Evolutionary conservation across 2,888 invertebrate species (phyloP).

Genomic region (Periphyllus acericola): DNA sequence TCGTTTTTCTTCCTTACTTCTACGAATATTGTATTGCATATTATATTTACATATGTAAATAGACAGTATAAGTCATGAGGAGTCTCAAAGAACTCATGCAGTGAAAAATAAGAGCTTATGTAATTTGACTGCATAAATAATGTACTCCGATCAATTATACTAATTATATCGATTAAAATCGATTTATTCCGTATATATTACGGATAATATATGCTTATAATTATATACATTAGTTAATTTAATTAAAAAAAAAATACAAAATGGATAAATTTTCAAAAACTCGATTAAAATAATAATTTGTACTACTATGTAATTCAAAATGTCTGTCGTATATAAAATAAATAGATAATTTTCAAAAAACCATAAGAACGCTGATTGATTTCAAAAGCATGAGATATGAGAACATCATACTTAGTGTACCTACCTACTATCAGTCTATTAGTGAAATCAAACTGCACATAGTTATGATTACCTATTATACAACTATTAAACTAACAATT

Average conservation of each 20-base stretch:
- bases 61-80: neutral
- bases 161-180: too few relatives aligned
- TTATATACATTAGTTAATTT: neutral
- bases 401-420: neutral
- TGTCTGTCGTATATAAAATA: neutral
- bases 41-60: neutral
- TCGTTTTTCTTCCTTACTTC: neutral
- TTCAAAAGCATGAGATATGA: neutral
- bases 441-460: neutral
- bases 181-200: too few relatives aligned
- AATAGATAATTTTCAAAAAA: constrained; percentile 18
- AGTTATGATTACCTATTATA: neutral
- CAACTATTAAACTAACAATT: neutral
- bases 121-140: neutral
- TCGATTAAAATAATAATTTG: neutral
- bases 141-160: neutral
- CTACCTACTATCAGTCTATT: too few relatives aligned
- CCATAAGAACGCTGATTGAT: neutral
- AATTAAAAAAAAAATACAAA: neutral
- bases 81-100: neutral
- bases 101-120: neutral
- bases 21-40: neutral
- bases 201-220: neutral
- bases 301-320: constrained; percentile 1
- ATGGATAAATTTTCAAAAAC: neutral